Evolutionary conservation across 2,113 vertebrate species (phyloP).

Genomic region (Planiliza haematocheilus): DNA sequence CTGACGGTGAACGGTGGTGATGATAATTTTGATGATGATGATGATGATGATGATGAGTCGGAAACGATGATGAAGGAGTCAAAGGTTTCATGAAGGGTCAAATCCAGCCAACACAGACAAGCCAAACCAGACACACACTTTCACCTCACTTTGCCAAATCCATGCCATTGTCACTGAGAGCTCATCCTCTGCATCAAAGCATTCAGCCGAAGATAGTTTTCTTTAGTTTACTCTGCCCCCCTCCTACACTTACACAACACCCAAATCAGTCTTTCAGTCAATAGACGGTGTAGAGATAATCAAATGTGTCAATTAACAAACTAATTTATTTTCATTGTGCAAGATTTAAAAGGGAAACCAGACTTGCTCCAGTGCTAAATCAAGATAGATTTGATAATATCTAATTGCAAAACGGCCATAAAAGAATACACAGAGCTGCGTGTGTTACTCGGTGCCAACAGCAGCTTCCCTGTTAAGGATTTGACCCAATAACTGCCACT

Average conservation of each 20-base stretch:
- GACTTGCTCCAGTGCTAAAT: not conserved
- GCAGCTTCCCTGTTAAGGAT: constrained; percentile 39
- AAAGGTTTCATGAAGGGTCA: constrained; percentile 31
- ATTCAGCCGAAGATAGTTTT: not conserved
- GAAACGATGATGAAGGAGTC: constrained; percentile 27
- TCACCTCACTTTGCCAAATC: constrained; percentile 54
- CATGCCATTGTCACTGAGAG: constrained; percentile 8
- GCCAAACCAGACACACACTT: constrained; percentile 56
- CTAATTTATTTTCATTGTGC: not conserved
- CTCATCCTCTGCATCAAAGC: constrained; percentile 12
- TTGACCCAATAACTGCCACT: constrained; percentile 23
- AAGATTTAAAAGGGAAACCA: not conserved
- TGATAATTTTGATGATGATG: constrained; percentile 37
- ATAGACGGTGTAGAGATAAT: not conserved
- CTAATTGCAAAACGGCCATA: constrained; percentile 23
- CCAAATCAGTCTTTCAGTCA: constrained; percentile 10
- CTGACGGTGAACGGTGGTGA: too few relatives aligned
- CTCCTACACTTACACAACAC: not conserved
- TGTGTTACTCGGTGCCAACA: constrained; percentile 48
- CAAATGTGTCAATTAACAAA: not conserved
- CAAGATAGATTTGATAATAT: not conserved
- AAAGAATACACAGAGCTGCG: not conserved
- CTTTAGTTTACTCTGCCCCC: constrained; percentile 17
- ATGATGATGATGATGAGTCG: constrained; percentile 43
- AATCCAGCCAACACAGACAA: constrained; percentile 62